Evolutionary conservation across 2,113 vertebrate genomes (phyloP).

Genomic region (Sorex araneus): DNA sequence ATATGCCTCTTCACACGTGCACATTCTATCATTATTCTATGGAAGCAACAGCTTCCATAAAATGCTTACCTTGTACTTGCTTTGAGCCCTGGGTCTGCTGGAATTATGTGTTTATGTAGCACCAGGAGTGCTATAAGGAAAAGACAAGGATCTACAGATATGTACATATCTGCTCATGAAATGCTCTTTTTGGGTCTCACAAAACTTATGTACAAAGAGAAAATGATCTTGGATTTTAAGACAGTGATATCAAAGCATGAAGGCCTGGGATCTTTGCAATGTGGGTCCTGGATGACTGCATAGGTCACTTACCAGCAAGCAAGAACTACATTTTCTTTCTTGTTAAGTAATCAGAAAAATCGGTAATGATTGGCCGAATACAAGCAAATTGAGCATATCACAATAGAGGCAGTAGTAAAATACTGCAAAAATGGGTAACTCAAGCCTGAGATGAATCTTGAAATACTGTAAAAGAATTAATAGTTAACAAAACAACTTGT

Average conservation of each 20-base stretch:
- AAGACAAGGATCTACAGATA: no score
- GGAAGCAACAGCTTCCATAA: not conserved
- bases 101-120: not conserved
- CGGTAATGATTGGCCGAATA: slow-evolving; percentile 31
- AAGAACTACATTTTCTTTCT: not conserved
- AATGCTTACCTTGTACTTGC: not conserved
- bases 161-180: not conserved
- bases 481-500: no score
- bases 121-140: not conserved
- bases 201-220: slow-evolving; percentile 9
- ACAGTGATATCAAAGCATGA: not conserved
- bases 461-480: slow-evolving; percentile 26
- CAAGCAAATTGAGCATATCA: not conserved
- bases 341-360: slow-evolving; percentile 61
- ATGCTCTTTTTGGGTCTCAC: not conserved
- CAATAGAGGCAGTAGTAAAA: slow-evolving; percentile 40
- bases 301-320: no score
- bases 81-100: not conserved
- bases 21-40: not conserved
- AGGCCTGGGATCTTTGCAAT: not conserved
- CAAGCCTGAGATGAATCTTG: not conserved
- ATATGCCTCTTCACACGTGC: not conserved
- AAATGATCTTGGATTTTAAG: slow-evolving; percentile 28
- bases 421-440: not conserved
- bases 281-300: no score